Evolutionary conservation across 2,888 invertebrate species (phyloP).

Genomic region (Phragmatobia fuliginosa): DNA sequence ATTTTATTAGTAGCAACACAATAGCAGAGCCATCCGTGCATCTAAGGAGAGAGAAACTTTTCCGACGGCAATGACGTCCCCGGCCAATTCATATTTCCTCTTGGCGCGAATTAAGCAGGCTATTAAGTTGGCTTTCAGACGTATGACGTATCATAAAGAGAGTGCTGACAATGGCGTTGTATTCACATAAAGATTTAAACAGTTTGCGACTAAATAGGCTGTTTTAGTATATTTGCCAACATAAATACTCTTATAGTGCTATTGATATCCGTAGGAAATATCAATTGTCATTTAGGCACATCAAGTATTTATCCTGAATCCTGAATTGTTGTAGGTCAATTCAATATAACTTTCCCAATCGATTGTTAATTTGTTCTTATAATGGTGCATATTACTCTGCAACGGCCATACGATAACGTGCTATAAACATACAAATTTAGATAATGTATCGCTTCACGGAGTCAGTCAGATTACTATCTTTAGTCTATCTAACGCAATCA

Average conservation of each 20-base stretch:
- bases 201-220: slow-evolving; percentile 65
- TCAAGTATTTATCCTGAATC: neutral
- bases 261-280: slow-evolving; percentile 51
- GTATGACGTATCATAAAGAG: slow-evolving; percentile 82
- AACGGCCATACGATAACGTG: neutral
- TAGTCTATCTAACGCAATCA: slow-evolving; percentile 67
- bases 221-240: slow-evolving; percentile 52
- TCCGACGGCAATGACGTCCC: slow-evolving; percentile 72
- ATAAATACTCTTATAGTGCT: slow-evolving; percentile 47
- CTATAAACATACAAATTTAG: slow-evolving; percentile 27
- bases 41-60: slow-evolving; percentile 75
- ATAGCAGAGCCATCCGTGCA: slow-evolving; percentile 71
- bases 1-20: slow-evolving; percentile 85
- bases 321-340: neutral
- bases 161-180: slow-evolving; percentile 68
- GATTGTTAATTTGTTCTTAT: neutral
- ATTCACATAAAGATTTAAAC: slow-evolving; percentile 69
- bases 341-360: neutral
- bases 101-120: slow-evolving; percentile 84
- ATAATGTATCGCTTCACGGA: slow-evolving; percentile 56
- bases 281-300: neutral
- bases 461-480: slow-evolving; percentile 55
- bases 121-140: slow-evolving; percentile 81
- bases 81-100: slow-evolving; percentile 82
- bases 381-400: neutral